A percentile compares a stretch with the other conserved stretches of the same genome.
Evolutionary conservation across 2,797 vertebrate species (phyloP).

Genomic region (Danio albolineatus): DNA sequence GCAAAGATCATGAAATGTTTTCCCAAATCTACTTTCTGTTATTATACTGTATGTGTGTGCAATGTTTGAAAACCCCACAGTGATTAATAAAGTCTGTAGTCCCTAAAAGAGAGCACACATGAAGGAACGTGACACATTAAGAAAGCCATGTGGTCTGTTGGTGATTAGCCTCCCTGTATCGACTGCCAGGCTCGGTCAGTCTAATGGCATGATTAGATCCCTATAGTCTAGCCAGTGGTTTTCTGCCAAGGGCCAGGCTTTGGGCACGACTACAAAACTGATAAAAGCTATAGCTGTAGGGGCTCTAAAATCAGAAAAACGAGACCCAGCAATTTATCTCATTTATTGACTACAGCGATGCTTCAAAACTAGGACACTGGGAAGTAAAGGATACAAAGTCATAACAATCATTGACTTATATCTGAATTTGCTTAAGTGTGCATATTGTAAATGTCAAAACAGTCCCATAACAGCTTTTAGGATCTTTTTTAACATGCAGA

Average conservation of each 20-base stretch:
- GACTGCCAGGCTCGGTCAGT: constrained; percentile 7
- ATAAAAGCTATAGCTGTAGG: constrained; percentile 24
- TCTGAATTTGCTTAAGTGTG: constrained; percentile 8
- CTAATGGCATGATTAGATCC: constrained; percentile 9
- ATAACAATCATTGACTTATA: constrained; percentile 6
- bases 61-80: not conserved
- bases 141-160: constrained; percentile 18
- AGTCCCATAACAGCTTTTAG: not conserved
- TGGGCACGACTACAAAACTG: constrained; percentile 10
- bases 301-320: constrained; percentile 24
- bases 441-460: constrained; percentile 27
- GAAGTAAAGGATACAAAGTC: not conserved
- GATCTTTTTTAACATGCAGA: constrained; percentile 14
- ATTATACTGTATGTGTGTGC: not conserved
- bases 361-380: not conserved
- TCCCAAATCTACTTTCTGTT: constrained; percentile 3
- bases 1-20: not conserved
- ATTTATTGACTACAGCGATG: not conserved
- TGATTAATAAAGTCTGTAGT: constrained; percentile 5
- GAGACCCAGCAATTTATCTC: constrained; percentile 2
- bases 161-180: constrained; percentile 29
- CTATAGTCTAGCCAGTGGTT: not conserved
- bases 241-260: constrained; percentile 30
- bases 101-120: constrained; percentile 15
- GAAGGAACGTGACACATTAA: constrained; percentile 42